Percentiles rank a stretch among this genome's conserved stretches.
Conservation (phyloP, 2,113 vertebrate species). For the Acanthochromis polyacanthus region DNA sequence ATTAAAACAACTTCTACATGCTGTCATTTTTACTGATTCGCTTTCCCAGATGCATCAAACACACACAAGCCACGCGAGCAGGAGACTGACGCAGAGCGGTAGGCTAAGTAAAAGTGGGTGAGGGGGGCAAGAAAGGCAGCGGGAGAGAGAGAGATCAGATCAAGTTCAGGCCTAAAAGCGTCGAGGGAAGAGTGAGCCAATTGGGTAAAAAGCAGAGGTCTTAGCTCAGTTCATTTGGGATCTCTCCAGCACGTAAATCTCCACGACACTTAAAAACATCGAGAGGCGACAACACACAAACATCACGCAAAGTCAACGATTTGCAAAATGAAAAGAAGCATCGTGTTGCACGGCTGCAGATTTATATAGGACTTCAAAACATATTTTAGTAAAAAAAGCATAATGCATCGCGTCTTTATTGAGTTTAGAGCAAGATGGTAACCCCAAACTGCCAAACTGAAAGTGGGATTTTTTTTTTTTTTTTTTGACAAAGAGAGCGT, state of each 20-base stretch:
- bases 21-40: conserved; percentile 34
- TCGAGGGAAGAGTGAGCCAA: conserved; percentile 51
- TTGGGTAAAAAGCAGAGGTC: conserved; percentile 66
- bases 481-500: conserved; percentile 59
- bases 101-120: conserved; percentile 42
- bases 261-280: conserved; percentile 16
- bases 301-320: background rate
- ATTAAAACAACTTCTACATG: conserved; percentile 26
- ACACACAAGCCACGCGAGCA: conserved; percentile 25
- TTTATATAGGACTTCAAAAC: conserved; percentile 11
- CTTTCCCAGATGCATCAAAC: conserved; percentile 24
- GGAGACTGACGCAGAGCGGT: conserved; percentile 58
- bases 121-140: background rate
- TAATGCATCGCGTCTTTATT: conserved; percentile 13
- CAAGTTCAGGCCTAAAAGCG: conserved; percentile 66
- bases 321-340: background rate
- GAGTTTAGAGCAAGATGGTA: conserved; percentile 45
- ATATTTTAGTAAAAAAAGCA: conserved; percentile 25
- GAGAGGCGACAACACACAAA: background rate
- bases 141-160: conserved; percentile 41
- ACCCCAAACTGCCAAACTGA: conserved; percentile 66
- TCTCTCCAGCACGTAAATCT: conserved; percentile 21
- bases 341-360: conserved; percentile 1
- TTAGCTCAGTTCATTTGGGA: conserved; percentile 17
- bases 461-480: conserved; percentile 50